Evolutionary conservation across 2,797 vertebrate genomes (phyloP).

Genomic region (Florisuga fusca): DNA sequence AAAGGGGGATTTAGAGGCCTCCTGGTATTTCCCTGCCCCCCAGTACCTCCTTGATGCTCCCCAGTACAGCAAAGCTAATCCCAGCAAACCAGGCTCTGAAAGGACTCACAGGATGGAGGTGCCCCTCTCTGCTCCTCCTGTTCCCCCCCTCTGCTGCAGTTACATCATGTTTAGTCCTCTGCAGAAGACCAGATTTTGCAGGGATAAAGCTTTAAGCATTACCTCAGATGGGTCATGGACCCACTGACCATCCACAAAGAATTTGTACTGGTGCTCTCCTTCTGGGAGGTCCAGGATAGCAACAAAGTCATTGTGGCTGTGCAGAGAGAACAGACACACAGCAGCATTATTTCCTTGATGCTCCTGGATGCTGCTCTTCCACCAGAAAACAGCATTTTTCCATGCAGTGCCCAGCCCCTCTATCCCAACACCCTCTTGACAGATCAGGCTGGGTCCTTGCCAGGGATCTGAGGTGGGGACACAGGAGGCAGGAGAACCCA

Average conservation of each 20-base stretch:
- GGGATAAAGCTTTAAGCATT: conserved; percentile 41
- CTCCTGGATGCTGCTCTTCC: neutral
- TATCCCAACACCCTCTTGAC: neutral
- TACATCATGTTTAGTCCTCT: neutral
- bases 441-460: neutral
- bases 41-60: neutral
- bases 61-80: neutral
- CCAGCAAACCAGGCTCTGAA: neutral
- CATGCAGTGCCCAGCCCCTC: neutral
- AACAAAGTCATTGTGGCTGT: conserved; percentile 97
- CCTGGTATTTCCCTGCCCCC: neutral
- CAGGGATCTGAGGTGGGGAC: neutral
- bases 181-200: neutral
- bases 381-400: neutral
- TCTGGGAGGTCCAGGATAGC: conserved; percentile 96
- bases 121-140: neutral
- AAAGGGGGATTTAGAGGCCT: neutral
- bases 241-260: conserved; percentile 99
- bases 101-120: neutral
- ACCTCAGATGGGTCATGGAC: conserved; percentile 96
- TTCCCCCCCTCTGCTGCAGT: neutral
- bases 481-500: neutral
- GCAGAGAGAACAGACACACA: conserved; percentile 24
- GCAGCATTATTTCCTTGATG: neutral
- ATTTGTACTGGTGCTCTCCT: conserved; percentile 98